Percentiles rank a stretch among this genome's conserved stretches.
These are phyloP conservation scores for Galagoides demidoff DNA, from an alignment of 2,797 vertebrate species.

Conservation along the genomic window DNA sequence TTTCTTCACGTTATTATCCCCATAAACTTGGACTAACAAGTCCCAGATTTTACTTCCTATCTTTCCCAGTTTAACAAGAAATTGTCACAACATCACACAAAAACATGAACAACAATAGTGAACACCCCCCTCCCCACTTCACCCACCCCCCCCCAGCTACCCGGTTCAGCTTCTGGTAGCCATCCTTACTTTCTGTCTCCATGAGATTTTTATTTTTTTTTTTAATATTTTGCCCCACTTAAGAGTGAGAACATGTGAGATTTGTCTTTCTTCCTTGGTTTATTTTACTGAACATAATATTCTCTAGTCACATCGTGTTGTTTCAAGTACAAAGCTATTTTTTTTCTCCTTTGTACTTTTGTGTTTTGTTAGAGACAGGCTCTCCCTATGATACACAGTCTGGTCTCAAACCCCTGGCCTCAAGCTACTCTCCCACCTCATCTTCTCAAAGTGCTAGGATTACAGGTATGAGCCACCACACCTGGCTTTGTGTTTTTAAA, in stretches of 20 bases:
- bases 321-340: not conserved
- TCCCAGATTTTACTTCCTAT: no score
- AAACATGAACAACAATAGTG: no score
- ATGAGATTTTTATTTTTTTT: not conserved
- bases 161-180: no score
- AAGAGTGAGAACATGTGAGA: not conserved
- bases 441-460: no score
- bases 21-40: no score
- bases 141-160: not conserved
- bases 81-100: no score
- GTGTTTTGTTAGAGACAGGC: not conserved
- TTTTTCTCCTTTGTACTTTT: not conserved
- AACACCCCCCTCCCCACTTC: not conserved
- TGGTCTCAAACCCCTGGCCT: not conserved
- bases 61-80: no score
- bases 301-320: not conserved
- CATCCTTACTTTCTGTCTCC: no score
- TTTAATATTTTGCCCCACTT: not conserved
- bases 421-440: no score
- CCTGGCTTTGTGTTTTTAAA: not conserved
- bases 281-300: not conserved
- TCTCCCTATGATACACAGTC: not conserved
- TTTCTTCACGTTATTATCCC: no score
- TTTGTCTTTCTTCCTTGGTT: not conserved
- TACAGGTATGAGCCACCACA: no score